Conservation (phyloP, 2,113 vertebrate genomes). For the Halcyon senegalensis region DNA sequence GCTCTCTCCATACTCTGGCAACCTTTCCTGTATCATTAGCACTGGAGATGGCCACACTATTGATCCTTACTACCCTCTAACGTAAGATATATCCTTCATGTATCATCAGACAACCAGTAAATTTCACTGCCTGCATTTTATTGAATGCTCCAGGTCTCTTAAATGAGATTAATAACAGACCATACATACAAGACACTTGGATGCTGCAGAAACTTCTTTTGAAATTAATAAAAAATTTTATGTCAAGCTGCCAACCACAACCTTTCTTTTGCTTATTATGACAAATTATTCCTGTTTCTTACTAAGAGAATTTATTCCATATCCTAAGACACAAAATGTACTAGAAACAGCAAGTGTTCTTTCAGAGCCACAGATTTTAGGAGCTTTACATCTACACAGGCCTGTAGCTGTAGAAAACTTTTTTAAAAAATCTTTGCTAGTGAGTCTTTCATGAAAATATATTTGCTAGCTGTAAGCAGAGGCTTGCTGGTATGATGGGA, state of each 20-base stretch:
- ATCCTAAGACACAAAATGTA: background rate
- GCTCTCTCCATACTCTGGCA: slow-evolving; percentile 88
- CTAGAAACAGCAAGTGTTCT: background rate
- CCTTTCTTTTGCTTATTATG: background rate
- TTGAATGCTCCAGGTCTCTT: background rate
- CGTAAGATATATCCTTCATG: slow-evolving; percentile 72
- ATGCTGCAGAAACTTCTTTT: background rate
- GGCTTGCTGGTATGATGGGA: background rate
- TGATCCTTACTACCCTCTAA: slow-evolving; percentile 85
- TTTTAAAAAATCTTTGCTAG: background rate
- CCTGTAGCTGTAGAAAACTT: background rate
- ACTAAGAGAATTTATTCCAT: background rate
- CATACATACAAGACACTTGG: background rate
- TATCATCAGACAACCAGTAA: background rate
- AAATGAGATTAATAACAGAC: background rate
- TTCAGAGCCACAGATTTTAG: background rate
- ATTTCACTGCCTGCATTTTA: background rate
- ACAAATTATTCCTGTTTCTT: background rate
- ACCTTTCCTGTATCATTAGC: slow-evolving; percentile 87
- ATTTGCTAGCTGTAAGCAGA: background rate
- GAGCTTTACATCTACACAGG: background rate
- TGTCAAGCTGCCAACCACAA: background rate
- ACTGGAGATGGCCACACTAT: slow-evolving; percentile 87
- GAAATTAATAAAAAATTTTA: background rate
- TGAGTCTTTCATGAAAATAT: background rate